phyloP scores from a whole-genome alignment of 2,113 vertebrate genomes.

The Megaleporinus macrocephalus region DNA sequence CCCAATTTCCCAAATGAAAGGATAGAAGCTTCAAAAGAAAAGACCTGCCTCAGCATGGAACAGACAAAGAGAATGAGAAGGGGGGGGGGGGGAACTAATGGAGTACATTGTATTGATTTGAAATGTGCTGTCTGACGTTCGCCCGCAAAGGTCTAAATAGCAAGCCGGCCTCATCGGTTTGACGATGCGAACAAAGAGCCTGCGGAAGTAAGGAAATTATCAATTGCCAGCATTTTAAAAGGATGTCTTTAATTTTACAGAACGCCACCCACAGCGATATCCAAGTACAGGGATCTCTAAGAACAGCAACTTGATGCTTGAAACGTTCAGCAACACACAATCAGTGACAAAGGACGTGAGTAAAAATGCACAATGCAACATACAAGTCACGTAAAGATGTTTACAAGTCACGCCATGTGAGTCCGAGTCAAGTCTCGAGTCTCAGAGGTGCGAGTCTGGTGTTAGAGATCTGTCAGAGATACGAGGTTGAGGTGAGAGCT shows the following conservation, averaged over 20 bases:
- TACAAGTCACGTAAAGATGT: too few relatives aligned
- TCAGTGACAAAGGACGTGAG: too few relatives aligned
- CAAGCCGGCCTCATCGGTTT: not conserved
- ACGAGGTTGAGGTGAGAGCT: too few relatives aligned
- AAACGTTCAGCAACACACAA: not conserved
- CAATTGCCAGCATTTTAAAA: conserved; percentile 4
- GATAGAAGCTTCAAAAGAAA: conserved; percentile 37
- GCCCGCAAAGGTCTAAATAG: not conserved
- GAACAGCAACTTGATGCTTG: not conserved
- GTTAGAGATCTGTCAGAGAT: too few relatives aligned
- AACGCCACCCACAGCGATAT: not conserved
- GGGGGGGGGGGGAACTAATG: not conserved
- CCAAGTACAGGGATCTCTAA: not conserved
- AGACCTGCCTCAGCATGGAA: conserved; percentile 46
- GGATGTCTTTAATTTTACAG: conserved; percentile 2
- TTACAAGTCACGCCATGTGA: too few relatives aligned
- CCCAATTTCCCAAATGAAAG: conserved; percentile 41
- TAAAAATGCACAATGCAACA: too few relatives aligned
- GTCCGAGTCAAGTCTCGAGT: too few relatives aligned
- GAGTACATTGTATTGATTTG: conserved; percentile 21
- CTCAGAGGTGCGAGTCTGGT: too few relatives aligned
- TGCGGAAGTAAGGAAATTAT: conserved; percentile 18
- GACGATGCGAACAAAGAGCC: conserved; percentile 3
- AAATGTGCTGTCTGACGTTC: conserved; percentile 9
- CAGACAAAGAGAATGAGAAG: conserved; percentile 11